A percentile compares a stretch with the other conserved stretches of the same genome.
These are phyloP conservation scores for Apamea monoglypha DNA, from an alignment of 2,888 invertebrate species.

Conservation along the genomic window DNA sequence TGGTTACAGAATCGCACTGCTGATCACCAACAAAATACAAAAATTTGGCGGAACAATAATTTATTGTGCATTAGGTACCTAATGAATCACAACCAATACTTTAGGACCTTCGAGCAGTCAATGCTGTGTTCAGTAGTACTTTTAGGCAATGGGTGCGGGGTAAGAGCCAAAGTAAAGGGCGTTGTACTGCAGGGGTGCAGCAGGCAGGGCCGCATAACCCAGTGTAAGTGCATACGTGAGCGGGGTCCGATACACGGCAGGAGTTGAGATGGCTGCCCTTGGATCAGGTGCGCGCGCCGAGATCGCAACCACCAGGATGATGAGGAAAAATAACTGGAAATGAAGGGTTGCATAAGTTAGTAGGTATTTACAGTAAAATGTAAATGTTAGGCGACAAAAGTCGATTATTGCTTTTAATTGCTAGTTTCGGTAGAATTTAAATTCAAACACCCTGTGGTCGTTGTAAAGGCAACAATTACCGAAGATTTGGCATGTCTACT, in stretches of 20 bases:
- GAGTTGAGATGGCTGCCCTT: constrained; percentile 58
- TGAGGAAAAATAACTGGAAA: constrained; percentile 73
- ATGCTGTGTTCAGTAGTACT: constrained; percentile 60
- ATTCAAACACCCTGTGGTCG: neutral
- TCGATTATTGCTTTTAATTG: neutral
- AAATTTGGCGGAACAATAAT: constrained; percentile 71
- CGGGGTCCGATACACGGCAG: constrained; percentile 3
- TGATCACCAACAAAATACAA: constrained; percentile 19
- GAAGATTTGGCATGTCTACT: too few relatives aligned
- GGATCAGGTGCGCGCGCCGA: constrained; percentile 75
- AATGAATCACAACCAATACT: constrained; percentile 34
- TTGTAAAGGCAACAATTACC: too few relatives aligned
- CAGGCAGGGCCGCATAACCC: constrained; percentile 37
- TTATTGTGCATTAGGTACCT: constrained; percentile 65
- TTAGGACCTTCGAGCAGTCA: constrained; percentile 8
- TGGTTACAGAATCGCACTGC: too few relatives aligned
- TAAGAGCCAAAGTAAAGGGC: constrained; percentile 60
- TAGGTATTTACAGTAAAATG: neutral
- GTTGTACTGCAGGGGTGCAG: constrained; percentile 53
- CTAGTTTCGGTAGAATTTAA: neutral
- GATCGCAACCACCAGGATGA: constrained; percentile 69
- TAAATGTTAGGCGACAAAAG: neutral
- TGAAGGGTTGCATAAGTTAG: neutral
- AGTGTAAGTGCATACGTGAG: too few relatives aligned
- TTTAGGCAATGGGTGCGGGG: constrained; percentile 67